Evolutionary conservation across 2,888 invertebrate genomes (phyloP).

Genomic region (Thysanoteuthis rhombus): DNA sequence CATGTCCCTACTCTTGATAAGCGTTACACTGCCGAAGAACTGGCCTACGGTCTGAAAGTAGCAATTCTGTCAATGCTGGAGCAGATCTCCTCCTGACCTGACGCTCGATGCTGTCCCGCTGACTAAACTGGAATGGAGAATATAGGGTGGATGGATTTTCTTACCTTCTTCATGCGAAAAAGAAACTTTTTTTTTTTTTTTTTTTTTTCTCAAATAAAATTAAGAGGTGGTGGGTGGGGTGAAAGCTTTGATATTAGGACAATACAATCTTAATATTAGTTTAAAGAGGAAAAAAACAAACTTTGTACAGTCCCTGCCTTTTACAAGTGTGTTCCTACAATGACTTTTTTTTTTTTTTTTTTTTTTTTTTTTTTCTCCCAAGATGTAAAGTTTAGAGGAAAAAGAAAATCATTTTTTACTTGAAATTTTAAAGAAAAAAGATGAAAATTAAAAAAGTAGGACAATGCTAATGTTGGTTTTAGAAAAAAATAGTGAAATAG

Average conservation of each 20-base stretch:
- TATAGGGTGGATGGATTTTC: background rate
- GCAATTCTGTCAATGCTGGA: slow-evolving; percentile 64
- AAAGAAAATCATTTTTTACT: background rate
- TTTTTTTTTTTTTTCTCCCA: no score
- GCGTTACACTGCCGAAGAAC: slow-evolving; percentile 73
- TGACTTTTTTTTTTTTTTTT: no score
- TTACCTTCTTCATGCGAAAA: background rate
- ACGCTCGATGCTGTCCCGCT: background rate
- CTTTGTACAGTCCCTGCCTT: background rate
- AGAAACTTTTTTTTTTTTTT: no score
- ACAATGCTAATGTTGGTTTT: background rate
- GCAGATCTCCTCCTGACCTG: slow-evolving; percentile 46
- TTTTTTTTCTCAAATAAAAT: background rate
- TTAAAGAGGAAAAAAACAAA: background rate
- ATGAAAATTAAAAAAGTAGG: background rate
- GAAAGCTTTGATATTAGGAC: background rate
- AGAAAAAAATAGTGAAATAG: background rate
- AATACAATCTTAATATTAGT: background rate
- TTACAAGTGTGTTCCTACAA: background rate
- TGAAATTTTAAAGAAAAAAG: background rate
- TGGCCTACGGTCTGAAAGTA: slow-evolving; percentile 72
- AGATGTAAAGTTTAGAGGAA: background rate
- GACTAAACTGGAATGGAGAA: background rate
- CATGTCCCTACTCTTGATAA: slow-evolving; percentile 79
- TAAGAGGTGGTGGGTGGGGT: background rate